phyloP scores from a whole-genome alignment of 1,140 invertebrate genomes.

The Drosophila gunungcola region DNA sequence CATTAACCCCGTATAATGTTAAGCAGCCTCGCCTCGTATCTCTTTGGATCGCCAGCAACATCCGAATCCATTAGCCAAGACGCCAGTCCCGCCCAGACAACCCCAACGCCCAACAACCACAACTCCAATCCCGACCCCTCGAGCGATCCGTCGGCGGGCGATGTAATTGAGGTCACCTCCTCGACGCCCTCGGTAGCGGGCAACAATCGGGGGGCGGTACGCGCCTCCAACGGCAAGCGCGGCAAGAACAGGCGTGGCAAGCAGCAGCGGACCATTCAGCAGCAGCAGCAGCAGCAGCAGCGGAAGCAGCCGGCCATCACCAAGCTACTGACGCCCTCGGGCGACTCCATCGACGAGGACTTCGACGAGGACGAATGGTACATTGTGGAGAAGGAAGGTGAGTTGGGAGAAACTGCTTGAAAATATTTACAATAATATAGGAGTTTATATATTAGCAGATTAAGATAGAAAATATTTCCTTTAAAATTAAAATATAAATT shows the following conservation, averaged over 20 bases:
- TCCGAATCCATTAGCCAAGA: conserved; percentile 58
- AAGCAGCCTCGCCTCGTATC: conserved; percentile 82
- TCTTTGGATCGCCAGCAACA: conserved; percentile 82
- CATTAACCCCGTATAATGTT: conserved; percentile 79
- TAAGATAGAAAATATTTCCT: no score
- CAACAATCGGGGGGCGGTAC: conserved; percentile 57
- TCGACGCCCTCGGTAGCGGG: conserved; percentile 77
- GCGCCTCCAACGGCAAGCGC: conserved; percentile 53
- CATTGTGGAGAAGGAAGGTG: conserved; percentile 82
- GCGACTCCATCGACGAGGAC: conserved; percentile 60
- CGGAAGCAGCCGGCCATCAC: conserved; percentile 59
- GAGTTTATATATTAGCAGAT: no score
- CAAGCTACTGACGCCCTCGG: conserved; percentile 62
- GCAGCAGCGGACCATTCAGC: conserved; percentile 44
- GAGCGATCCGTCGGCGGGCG: conserved; percentile 47
- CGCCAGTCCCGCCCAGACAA: conserved; percentile 49
- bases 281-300: conserved; percentile 57
- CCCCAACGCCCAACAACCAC: conserved; percentile 7
- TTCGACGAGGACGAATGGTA: conserved; percentile 84
- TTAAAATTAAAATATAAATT: no score
- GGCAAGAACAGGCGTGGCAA: conserved; percentile 65
- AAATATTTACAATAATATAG: not conserved
- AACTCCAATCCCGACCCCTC: conserved; percentile 30
- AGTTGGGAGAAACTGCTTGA: conserved; percentile 3
- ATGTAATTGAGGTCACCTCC: conserved; percentile 81